Evolutionary conservation across 2,113 vertebrate genomes (phyloP).

Genomic region (Hydropotes inermis): DNA sequence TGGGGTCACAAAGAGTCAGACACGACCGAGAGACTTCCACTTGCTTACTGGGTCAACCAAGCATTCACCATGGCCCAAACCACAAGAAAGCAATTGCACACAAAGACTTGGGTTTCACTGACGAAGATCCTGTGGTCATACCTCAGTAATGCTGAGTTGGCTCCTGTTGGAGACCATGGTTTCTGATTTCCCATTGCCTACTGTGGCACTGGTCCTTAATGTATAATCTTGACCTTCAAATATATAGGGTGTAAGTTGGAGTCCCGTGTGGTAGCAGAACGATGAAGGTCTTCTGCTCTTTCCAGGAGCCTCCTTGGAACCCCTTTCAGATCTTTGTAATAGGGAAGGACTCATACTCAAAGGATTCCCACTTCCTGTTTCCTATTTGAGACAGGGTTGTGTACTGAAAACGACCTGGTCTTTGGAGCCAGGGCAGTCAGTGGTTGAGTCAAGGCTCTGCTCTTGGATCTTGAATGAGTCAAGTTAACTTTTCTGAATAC

Average conservation of each 20-base stretch:
- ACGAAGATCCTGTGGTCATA: not conserved
- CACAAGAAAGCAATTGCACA: not conserved
- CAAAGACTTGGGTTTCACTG: not conserved
- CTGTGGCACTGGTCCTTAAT: not conserved
- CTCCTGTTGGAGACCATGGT: not conserved
- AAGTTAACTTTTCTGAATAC: slow-evolving; percentile 11
- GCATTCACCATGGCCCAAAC: not conserved
- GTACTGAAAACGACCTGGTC: not conserved
- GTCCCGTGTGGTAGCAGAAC: not conserved
- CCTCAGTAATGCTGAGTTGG: not conserved
- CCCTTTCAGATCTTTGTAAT: not conserved
- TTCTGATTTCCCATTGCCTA: not conserved
- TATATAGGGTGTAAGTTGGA: not conserved
- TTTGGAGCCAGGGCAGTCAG: not conserved
- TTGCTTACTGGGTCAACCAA: not conserved
- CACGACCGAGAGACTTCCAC: not conserved
- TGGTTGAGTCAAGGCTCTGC: not conserved
- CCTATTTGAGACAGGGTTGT: not conserved
- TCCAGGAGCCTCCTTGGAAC: not conserved
- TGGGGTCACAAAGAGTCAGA: not conserved
- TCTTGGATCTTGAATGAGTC: not conserved
- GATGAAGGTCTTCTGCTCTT: not conserved
- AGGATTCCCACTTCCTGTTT: not conserved
- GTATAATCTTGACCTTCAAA: not conserved
- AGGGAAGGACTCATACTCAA: not conserved